phyloP scores from a whole-genome alignment of 2,888 invertebrate species.

The Pteria penguin region DNA sequence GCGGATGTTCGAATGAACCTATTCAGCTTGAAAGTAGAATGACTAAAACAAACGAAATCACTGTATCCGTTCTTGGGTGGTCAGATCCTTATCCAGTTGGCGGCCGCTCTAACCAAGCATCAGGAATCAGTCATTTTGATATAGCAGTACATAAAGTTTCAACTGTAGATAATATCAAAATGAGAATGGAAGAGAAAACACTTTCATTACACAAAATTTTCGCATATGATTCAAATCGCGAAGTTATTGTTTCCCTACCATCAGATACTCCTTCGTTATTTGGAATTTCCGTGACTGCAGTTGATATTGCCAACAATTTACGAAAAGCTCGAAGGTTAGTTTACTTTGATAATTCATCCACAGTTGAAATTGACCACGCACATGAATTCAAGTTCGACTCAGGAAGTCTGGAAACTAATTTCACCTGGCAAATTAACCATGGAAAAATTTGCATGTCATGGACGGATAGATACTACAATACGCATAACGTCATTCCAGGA shows the following conservation, averaged over 20 bases:
- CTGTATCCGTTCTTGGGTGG: slow-evolving; percentile 48
- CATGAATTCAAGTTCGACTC: slow-evolving; percentile 42
- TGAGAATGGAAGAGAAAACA: slow-evolving; percentile 2
- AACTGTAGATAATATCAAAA: neutral
- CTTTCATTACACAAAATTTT: neutral
- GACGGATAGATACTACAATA: slow-evolving; percentile 30
- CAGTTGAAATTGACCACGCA: slow-evolving; percentile 27
- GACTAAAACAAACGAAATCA: slow-evolving; percentile 21
- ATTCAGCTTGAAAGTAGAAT: slow-evolving; percentile 33
- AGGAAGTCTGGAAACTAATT: slow-evolving; percentile 23
- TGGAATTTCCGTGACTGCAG: slow-evolving; percentile 39
- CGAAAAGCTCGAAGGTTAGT: slow-evolving; percentile 46
- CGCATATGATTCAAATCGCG: neutral
- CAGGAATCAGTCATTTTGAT: slow-evolving; percentile 42
- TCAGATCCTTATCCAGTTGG: slow-evolving; percentile 45
- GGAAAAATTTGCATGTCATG: slow-evolving; percentile 24
- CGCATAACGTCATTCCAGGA: slow-evolving; percentile 26
- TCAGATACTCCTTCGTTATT: slow-evolving; percentile 32
- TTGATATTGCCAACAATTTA: slow-evolving; percentile 47
- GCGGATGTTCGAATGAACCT: too few relatives aligned
- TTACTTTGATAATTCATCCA: slow-evolving; percentile 46
- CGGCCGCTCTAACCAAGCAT: slow-evolving; percentile 39
- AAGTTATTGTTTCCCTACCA: neutral
- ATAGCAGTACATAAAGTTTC: slow-evolving; percentile 34
- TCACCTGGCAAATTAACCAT: slow-evolving; percentile 29